Base-by-base conservation (phyloP, 2,113 vertebrate genomes). In the Tricholaema leucomelas region DNA sequence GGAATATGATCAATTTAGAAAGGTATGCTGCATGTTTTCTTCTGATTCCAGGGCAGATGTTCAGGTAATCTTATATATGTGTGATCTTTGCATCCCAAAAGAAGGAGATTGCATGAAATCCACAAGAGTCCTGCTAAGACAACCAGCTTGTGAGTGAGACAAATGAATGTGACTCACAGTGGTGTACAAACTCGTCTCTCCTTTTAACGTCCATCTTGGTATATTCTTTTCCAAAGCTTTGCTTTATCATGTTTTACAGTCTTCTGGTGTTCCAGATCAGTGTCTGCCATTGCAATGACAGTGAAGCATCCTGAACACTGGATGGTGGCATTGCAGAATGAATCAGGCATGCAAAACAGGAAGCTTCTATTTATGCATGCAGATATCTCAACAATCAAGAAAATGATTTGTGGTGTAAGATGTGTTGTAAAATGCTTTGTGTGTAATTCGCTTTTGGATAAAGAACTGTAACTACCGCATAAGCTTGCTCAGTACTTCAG, bases 251-350 rank as follows among this genome's bases (percentile, higher is more conserved):
- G 12, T 55, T 60, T 54, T 81, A 33, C 13, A 6, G 5, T 81
- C n/a, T 64, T 67, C 61, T 88, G 58, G 27, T 75, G 28, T 55
- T 50, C n/a, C 55, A 54, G 17, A 81, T 92, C 80, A 72, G 5
- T 73, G 73, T n/a, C n/a, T n/a, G n/a, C n/a, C n/a, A n/a, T 46
- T 74, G 70, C 59, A 55, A 20, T 85, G 81, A 80, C 58, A 91
- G 59, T 87, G 78, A 88, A 85, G 36, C 86, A 52, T 73, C 78
- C 66, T 1, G 35, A 93, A 93, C 88, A 42, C 78, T 95, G 96
- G 86, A 95, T 85, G 83, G 81, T 96, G 92, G 23, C 83, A 90
- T 70, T 92, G 92, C 70, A 84, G 74, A 95, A 91, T 93, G 81
- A 92, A 93, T 80, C 60, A 81, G 65, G 38, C 38, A 71, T 73